Conservation (phyloP, 2,888 invertebrate genomes). For the Drosophila kokeensis region DNA sequence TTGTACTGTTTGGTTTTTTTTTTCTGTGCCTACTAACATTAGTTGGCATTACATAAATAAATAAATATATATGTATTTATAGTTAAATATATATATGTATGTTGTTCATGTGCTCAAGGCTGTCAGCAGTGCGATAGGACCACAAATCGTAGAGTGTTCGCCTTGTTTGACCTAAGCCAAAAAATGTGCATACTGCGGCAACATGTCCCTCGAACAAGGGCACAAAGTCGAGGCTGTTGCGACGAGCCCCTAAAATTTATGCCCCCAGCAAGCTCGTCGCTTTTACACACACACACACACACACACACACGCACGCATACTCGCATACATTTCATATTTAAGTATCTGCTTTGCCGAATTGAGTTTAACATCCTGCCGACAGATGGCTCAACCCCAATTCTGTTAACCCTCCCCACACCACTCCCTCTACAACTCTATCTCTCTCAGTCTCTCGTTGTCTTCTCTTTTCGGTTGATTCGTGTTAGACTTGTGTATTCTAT, state of each 20-base stretch:
- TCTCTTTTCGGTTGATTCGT: not conserved
- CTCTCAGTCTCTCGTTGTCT: not conserved
- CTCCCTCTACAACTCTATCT: not conserved
- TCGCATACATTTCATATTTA: not conserved
- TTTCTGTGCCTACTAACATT: not conserved
- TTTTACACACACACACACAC: not conserved
- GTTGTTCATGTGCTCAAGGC: not conserved
- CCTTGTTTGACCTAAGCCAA: not conserved
- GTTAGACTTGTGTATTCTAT: conserved; percentile 6
- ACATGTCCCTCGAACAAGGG: conserved; percentile 3
- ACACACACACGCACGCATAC: not conserved
- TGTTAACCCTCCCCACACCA: not conserved
- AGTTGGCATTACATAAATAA: not conserved
- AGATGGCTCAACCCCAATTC: not conserved
- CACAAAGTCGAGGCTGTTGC: conserved; percentile 5
- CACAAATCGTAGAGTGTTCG: not conserved
- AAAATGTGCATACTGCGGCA: not conserved
- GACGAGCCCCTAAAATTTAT: conserved; percentile 14
- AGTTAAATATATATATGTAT: not conserved
- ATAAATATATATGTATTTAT: not conserved
- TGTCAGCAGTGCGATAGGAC: not conserved
- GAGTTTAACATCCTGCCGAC: conserved; percentile 11
- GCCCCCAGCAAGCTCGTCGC: not conserved
- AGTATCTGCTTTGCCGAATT: not conserved
- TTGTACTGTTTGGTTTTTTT: not conserved